These are phyloP conservation scores for Marmota flaviventris DNA, from an alignment of 2,113 vertebrate genomes.

Conservation along the genomic window DNA sequence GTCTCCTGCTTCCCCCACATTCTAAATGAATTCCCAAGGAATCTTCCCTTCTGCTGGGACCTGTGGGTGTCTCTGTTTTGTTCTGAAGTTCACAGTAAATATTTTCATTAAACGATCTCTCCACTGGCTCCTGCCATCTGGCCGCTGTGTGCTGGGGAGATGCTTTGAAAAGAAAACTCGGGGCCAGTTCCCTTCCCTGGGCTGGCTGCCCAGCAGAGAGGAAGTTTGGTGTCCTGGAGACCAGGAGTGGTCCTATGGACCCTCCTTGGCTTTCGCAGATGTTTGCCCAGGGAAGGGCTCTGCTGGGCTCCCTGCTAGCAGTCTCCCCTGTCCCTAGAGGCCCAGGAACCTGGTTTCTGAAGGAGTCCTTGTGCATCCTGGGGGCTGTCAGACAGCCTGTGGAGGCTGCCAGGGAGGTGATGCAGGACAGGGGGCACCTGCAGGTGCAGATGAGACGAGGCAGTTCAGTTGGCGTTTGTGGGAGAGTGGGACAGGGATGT, in stretches of 20 bases:
- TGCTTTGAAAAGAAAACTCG: background rate
- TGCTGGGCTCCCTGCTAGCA: background rate
- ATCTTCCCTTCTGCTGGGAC: slow-evolving; percentile 51
- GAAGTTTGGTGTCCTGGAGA: background rate
- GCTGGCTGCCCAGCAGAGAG: background rate
- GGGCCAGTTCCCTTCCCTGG: background rate
- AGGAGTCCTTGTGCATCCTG: background rate
- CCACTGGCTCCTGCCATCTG: slow-evolving; percentile 54
- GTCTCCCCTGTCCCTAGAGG: background rate
- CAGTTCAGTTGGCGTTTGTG: background rate
- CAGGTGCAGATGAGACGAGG: background rate
- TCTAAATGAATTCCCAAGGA: background rate
- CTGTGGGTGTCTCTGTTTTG: slow-evolving; percentile 69
- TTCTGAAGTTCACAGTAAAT: slow-evolving; percentile 70
- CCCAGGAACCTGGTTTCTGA: background rate
- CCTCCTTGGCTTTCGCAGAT: background rate
- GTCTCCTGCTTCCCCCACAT: background rate
- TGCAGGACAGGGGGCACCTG: accelerated
- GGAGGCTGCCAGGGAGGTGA: background rate
- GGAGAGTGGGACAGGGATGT: accelerated
- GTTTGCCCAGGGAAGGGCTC: background rate
- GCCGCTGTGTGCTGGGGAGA: background rate
- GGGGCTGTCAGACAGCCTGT: background rate
- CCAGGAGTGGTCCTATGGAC: accelerated
- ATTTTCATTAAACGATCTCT: slow-evolving; percentile 49